Percentiles rank a stretch among this genome's conserved stretches.
Conservation (phyloP, 2,888 invertebrate genomes). For the Nomada fabriciana region DNA sequence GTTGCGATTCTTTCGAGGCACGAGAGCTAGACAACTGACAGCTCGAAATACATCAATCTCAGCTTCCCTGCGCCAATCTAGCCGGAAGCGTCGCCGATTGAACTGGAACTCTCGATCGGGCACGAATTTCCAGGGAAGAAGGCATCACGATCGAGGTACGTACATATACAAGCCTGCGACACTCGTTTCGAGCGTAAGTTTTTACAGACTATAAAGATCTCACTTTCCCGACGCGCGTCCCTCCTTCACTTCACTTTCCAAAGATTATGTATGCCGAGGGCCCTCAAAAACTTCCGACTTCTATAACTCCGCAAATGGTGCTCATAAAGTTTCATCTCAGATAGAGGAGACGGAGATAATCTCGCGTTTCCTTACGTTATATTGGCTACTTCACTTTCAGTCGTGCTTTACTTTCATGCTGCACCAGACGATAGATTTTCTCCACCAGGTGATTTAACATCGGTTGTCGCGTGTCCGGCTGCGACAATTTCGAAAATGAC, state of each 20-base stretch:
- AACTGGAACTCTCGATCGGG: not conserved
- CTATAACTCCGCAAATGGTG: conserved; percentile 49
- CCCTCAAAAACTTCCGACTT: conserved; percentile 45
- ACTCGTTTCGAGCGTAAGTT: conserved; percentile 21
- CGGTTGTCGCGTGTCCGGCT: not conserved
- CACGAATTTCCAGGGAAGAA: not conserved
- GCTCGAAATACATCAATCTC: not conserved
- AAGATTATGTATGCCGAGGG: conserved; percentile 49
- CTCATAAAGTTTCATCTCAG: conserved; percentile 42
- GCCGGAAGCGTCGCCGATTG: not conserved
- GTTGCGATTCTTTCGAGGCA: not conserved
- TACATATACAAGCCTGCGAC: not conserved
- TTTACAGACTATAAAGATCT: conserved; percentile 17
- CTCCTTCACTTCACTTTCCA: conserved; percentile 23
- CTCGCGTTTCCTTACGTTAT: conserved; percentile 37
- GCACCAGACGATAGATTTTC: conserved; percentile 8
- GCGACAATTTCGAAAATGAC: not conserved
- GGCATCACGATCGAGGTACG: not conserved
- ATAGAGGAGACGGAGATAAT: conserved; percentile 34
- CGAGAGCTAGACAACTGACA: not conserved
- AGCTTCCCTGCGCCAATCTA: not conserved
- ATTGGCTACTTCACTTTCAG: conserved; percentile 42
- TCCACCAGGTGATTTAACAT: not conserved
- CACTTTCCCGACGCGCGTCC: too few species aligned
- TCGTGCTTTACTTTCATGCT: conserved; percentile 3